These are phyloP conservation scores for Yponomeuta cagnagella DNA, from an alignment of 2,888 invertebrate genomes.

Conservation along the genomic window DNA sequence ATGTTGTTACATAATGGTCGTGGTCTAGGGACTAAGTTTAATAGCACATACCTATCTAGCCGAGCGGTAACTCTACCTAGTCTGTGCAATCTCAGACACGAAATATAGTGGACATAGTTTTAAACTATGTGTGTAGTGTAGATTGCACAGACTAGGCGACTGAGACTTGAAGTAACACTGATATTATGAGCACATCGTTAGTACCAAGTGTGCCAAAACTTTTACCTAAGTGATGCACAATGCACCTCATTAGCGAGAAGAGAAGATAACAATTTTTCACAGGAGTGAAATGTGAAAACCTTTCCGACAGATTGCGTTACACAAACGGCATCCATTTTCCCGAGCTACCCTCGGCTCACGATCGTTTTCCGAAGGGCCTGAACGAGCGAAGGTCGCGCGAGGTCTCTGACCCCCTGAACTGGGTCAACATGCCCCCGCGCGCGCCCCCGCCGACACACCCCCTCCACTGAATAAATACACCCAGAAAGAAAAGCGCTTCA, in stretches of 20 bases:
- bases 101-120: too few species aligned
- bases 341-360: slow-evolving; percentile 25
- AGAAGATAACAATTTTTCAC: too few species aligned
- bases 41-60: neutral
- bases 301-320: neutral
- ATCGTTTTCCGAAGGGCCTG: slow-evolving; percentile 51
- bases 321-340: neutral
- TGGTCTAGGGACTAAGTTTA: slow-evolving; percentile 2
- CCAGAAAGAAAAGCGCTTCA: slow-evolving; percentile 14
- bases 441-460: slow-evolving; percentile 21
- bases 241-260: too few species aligned
- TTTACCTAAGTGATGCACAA: too few species aligned
- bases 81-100: too few species aligned
- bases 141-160: too few species aligned
- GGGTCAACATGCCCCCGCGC: slow-evolving; percentile 21
- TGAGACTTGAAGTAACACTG: too few species aligned
- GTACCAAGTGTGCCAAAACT: too few species aligned
- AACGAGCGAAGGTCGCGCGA: slow-evolving; percentile 62
- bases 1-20: neutral
- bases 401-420: slow-evolving; percentile 56
- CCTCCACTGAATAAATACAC: slow-evolving; percentile 20
- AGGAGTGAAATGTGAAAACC: neutral
- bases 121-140: too few species aligned
- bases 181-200: too few species aligned
- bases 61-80: neutral